Base-by-base conservation (phyloP, 2,797 vertebrate genomes). In the Molossus molossus region DNA sequence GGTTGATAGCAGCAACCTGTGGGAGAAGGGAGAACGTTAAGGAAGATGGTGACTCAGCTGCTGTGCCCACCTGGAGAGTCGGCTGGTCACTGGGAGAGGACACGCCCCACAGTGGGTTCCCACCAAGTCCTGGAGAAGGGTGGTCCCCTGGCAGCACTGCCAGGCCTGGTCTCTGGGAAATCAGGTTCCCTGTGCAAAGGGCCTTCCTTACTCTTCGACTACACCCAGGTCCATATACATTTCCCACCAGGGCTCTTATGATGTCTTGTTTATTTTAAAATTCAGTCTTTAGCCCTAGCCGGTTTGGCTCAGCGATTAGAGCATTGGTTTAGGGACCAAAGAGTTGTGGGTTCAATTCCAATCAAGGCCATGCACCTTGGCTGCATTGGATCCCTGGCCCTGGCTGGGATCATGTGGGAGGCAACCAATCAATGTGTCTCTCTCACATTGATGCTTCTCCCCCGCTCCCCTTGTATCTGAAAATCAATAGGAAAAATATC, bases 1-100 rank as follows among this genome's bases (percentile, higher is more conserved):
- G 99, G 97, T 99, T 99, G 94, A 99, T 99, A 14, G 99, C 99
- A 8, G 99, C 99, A 72, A 99, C 99, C 99, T 99, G 97, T 0
- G 33, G 20, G 1, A 75, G 80, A 96, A 6, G 29, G 20, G 1
- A 75, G 80, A 96, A 6, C 69, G 62, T 6, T 10, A 20, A 88
- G 94, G 89, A 60, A 77, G 53, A 91, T 25, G 1, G 77, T 1
- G 0, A 40, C 53, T 73, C n/a, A 17, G 65, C 0, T 8, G 6
- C 10, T 0, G 6, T 3, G 58, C 53, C n/a, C 2, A 20, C 9
- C 18, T 0, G 20, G 45, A 48, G n/a, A 67, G 6, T 9, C 9
- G 17, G 9, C 40, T 27, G 18, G 29, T 21, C 5, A 2, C 3
- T 13, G 18, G 48, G 69, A 33, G 73, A 53, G 50, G 27, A 5